Evolutionary conservation across 1,140 invertebrate species (phyloP).

Genomic region (Hycleus phaleratus): DNA sequence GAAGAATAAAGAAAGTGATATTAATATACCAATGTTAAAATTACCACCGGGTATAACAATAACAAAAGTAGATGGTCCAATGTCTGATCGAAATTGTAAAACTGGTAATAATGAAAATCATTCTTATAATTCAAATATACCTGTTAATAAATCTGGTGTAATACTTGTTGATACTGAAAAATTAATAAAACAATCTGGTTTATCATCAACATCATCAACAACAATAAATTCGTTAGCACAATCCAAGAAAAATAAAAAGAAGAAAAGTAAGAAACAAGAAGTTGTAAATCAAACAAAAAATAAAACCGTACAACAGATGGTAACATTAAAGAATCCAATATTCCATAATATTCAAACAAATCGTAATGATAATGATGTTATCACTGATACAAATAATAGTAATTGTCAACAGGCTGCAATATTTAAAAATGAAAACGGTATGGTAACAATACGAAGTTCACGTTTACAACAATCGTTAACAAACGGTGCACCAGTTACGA

Average conservation of each 20-base stretch:
- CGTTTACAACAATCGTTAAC: conserved; percentile 30
- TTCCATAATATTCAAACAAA: conserved; percentile 45
- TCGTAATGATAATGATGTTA: conserved; percentile 5
- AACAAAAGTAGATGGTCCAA: conserved; percentile 63
- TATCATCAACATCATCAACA: conserved; percentile 10
- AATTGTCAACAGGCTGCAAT: conserved; percentile 51
- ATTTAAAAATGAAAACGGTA: conserved; percentile 63
- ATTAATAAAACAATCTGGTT: conserved; percentile 37
- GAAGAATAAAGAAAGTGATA: conserved; percentile 7
- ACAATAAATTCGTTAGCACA: conserved; percentile 24
- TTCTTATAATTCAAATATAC: conserved; percentile 22
- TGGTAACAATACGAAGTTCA: conserved; percentile 75
- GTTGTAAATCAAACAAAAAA: conserved; percentile 10
- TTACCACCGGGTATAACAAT: conserved; percentile 74
- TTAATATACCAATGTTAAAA: conserved; percentile 41
- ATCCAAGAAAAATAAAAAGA: conserved; percentile 53
- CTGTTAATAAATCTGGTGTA: conserved; percentile 50
- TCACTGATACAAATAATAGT: conserved; percentile 18
- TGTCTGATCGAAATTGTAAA: conserved; percentile 42
- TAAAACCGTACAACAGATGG: conserved; percentile 45
- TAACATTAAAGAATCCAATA: conserved; percentile 68
- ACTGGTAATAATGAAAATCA: conserved; percentile 41
- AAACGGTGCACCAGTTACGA: conserved; percentile 22
- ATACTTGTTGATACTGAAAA: conserved; percentile 59
- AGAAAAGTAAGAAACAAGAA: conserved; percentile 42